Percentiles rank a stretch among this genome's conserved stretches.
These are phyloP conservation scores for Druceiella hillmani DNA, from an alignment of 2,888 invertebrate genomes.

Conservation along the genomic window DNA sequence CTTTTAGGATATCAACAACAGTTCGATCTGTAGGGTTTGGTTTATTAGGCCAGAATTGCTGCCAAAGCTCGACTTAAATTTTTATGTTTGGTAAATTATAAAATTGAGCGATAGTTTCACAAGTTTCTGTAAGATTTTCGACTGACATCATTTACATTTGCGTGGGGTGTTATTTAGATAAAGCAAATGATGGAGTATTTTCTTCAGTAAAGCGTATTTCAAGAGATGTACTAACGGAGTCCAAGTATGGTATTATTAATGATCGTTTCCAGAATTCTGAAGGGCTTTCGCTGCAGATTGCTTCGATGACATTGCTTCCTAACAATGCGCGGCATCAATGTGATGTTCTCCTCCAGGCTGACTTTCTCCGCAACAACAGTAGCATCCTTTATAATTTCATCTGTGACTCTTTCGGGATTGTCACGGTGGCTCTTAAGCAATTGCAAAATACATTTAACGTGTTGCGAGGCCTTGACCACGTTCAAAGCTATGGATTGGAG, in stretches of 20 bases:
- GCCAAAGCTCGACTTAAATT: no score
- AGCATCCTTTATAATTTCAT: conserved; percentile 21
- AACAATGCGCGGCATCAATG: conserved; percentile 22
- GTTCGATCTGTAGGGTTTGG: no score
- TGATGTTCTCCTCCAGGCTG: conserved; percentile 20
- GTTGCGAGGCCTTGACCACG: conserved; percentile 19
- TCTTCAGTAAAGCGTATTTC: conserved; percentile 19
- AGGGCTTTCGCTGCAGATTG: conserved; percentile 25
- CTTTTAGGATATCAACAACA: no score
- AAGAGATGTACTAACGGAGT: conserved; percentile 23
- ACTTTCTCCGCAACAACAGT: conserved; percentile 24
- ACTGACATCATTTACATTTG: no score
- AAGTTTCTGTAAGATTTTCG: no score
- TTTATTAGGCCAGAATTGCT: no score
- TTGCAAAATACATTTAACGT: no score
- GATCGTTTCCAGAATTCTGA: conserved; percentile 24
- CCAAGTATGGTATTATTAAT: conserved; percentile 26
- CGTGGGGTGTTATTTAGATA: conserved; percentile 13
- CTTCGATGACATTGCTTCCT: conserved; percentile 25
- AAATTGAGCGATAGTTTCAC: no score
- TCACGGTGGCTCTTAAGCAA: conserved; percentile 20
- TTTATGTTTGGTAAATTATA: no score
- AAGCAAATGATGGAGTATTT: conserved; percentile 14
- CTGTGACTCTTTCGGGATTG: conserved; percentile 22
- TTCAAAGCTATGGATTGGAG: conserved; percentile 25